Evolutionary conservation across 35 echinoderm and acorn worm species (phyloP).

Genomic region (Apostichopus californicus): DNA sequence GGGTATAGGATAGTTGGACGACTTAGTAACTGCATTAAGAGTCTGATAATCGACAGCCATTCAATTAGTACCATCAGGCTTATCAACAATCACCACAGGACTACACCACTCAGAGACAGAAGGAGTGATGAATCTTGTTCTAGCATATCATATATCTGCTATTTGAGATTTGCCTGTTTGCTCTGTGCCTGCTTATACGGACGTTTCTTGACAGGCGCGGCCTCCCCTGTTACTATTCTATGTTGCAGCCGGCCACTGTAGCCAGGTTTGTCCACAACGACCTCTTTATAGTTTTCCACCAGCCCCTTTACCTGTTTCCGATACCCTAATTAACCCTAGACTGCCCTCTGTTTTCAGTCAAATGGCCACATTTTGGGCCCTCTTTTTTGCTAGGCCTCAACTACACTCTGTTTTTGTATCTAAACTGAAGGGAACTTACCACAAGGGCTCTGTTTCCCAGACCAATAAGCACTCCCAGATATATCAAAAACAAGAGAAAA

Average conservation of each 20-base stretch:
- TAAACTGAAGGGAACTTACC: background rate
- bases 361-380: background rate
- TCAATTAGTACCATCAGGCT: background rate
- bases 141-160: background rate
- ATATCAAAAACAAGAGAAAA: background rate
- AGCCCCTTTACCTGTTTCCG: background rate
- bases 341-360: background rate
- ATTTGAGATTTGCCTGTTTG: background rate
- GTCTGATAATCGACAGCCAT: background rate
- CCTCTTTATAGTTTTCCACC: background rate
- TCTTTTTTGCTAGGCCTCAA: background rate
- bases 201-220: constrained; percentile 2
- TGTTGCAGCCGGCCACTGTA: constrained; percentile 17
- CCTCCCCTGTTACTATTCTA: background rate
- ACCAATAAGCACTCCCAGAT: background rate
- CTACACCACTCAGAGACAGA: background rate
- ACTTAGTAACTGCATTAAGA: background rate
- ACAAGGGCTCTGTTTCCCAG: background rate
- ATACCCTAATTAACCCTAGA: background rate
- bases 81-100: background rate
- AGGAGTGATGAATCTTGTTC: background rate
- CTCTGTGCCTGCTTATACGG: constrained; percentile 2
- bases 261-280: background rate
- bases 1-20: background rate
- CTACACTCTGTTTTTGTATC: background rate